Evolutionary conservation across 2,888 invertebrate species (phyloP), one percentile per base, ranked within the genome.

Genomic region (Sturmia bella): DNA sequence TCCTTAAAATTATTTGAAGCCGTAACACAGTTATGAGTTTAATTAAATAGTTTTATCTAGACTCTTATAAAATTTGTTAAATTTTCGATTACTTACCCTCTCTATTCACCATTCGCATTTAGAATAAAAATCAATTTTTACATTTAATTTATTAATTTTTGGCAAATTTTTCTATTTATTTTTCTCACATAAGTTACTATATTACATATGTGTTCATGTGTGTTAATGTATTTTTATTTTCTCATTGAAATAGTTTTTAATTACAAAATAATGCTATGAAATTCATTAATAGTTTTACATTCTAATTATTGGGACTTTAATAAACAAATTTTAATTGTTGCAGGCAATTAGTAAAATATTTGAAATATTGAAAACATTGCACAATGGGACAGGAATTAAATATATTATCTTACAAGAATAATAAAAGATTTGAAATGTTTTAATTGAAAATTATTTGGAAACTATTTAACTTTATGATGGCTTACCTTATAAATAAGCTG

Each of bases 121-220:
- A 15, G 45, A 56, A 21, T 45, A 6, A 48, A 24, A 24, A 17
- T 7, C 5, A 50, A 15, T 54, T 43, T 80, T 74, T 80, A 61
- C 73, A 45, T 63, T 74, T 39, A 68, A 69, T 80, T 50, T 52
- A 37, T 75, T 72, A 72, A 24, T 56, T 57, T 61, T 63, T 61
- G 32, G 27, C 11, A 52, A 11, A 32, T 41, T 70, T 75, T 69
- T 75, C 70, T 80, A 70, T 70, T 70, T 52, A 64, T 52, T 54
- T 59, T 75, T 32, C 19, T 66, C 32, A 32, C 9, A 70, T 69
- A 75, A 59, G 74, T 70, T 80, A 70, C 75, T 70, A 59, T 75
- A 69, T 68, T 59, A 41, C 57, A n/a, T n/a, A 17, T 54, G 7
- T 13, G 5, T 32, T 12, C n/a, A 52, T 45, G 37, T 15, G 27